phyloP scores from a whole-genome alignment of 2,113 vertebrate species.

The Microcebus tavaratra region DNA sequence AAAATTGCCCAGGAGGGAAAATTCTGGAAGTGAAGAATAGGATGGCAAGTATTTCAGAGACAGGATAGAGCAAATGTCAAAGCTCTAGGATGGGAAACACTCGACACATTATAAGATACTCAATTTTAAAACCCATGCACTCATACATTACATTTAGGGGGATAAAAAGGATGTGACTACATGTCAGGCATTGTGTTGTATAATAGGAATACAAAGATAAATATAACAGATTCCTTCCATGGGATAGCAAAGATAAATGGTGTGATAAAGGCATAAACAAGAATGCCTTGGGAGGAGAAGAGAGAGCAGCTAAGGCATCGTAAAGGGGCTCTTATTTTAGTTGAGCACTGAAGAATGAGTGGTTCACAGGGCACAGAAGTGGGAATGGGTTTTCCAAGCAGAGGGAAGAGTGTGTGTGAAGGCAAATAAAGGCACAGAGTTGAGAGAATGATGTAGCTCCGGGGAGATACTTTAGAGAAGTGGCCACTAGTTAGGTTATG shows the following conservation, averaged over 20 bases:
- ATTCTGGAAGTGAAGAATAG: neutral
- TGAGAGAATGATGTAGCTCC: neutral
- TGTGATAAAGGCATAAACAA: neutral
- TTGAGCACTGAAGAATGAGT: neutral
- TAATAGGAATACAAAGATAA: neutral
- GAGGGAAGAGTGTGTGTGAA: neutral
- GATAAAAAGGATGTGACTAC: no score
- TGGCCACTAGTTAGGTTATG: rapidly evolving
- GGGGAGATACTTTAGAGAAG: neutral
- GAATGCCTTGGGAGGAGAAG: neutral
- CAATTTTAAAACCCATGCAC: neutral
- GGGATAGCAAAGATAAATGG: neutral
- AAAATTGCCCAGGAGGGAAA: neutral
- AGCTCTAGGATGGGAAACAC: neutral
- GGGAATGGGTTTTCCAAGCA: neutral
- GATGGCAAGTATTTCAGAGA: neutral
- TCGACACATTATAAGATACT: neutral
- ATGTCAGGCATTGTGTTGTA: neutral
- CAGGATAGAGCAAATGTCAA: neutral
- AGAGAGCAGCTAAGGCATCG: neutral
- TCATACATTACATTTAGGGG: neutral
- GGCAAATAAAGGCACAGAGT: neutral
- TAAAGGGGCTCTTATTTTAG: neutral
- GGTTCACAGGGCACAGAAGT: neutral
- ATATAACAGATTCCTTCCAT: neutral